Conservation (phyloP, 1,140 invertebrate genomes). For the Ephestia elutella region DNA sequence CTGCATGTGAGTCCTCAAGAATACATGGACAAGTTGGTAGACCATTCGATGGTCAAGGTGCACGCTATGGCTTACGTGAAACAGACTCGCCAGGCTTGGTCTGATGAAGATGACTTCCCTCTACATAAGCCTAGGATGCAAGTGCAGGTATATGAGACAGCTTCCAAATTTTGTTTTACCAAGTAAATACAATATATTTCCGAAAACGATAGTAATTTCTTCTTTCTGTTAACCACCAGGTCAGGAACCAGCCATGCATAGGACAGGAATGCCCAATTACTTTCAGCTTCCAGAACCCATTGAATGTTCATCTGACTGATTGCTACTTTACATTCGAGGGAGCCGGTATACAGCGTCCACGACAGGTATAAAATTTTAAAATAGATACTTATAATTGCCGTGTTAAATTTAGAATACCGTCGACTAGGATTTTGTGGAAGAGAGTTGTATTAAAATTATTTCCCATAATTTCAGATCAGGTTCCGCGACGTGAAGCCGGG, state of each 20-base stretch:
- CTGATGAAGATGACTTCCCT: conserved; percentile 81
- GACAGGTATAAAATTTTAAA: conserved; percentile 55
- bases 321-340: conserved; percentile 81
- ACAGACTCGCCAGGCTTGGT: conserved; percentile 81
- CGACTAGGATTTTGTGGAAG: no score
- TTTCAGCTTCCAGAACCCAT: conserved; percentile 81
- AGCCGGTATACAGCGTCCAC: conserved; percentile 77
- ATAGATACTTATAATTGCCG: no score
- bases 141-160: conserved; percentile 57
- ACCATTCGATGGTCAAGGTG: conserved; percentile 81
- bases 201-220: background rate
- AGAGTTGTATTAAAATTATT: background rate
- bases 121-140: conserved; percentile 78
- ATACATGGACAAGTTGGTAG: conserved; percentile 80
- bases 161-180: background rate
- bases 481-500: conserved; percentile 77
- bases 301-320: conserved; percentile 76
- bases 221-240: conserved; percentile 34
- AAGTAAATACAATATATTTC: no score
- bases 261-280: conserved; percentile 65
- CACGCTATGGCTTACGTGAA: conserved; percentile 80
- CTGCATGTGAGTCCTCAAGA: conserved; percentile 75
- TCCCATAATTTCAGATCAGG: conserved; percentile 47
- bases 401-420: no score
- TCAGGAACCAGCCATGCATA: conserved; percentile 62